Evolutionary conservation across 2,113 vertebrate genomes (phyloP).

Genomic region (Nibea albiflora): DNA sequence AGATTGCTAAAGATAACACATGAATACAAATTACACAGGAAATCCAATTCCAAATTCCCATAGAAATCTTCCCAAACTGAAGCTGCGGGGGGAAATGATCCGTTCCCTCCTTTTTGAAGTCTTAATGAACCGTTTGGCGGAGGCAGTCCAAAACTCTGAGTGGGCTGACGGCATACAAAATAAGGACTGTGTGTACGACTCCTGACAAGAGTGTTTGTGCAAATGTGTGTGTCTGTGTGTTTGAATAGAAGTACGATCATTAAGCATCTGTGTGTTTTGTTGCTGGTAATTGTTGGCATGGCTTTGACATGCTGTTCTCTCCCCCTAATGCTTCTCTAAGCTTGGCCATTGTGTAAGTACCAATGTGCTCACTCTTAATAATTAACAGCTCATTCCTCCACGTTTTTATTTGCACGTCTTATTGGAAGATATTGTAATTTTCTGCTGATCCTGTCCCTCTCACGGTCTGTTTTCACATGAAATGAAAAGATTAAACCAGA

Average conservation of each 20-base stretch:
- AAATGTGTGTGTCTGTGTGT: conserved; percentile 36
- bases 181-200: conserved; percentile 17
- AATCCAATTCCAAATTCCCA: conserved; percentile 57
- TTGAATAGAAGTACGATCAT: conserved; percentile 49
- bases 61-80: conserved; percentile 51
- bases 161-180: conserved; percentile 28
- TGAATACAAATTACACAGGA: conserved; percentile 71
- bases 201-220: conserved; percentile 31
- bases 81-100: conserved; percentile 42
- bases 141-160: conserved; percentile 23
- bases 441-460: conserved; percentile 15
- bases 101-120: conserved; percentile 11
- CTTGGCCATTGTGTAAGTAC: conserved; percentile 99
- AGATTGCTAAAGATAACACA: conserved; percentile 52
- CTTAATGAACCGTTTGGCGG: conserved; percentile 62
- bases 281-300: conserved; percentile 75
- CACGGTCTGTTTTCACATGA: background rate
- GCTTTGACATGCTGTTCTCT: conserved; percentile 85
- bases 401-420: conserved; percentile 51
- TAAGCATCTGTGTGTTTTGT: conserved; percentile 73
- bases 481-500: background rate
- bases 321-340: conserved; percentile 90
- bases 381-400: conserved; percentile 52
- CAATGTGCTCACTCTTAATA: conserved; percentile 44
- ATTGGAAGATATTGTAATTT: conserved; percentile 43